A percentile compares a stretch with the other conserved stretches of the same genome.
These are phyloP conservation scores for Itoplectis maculator DNA, from an alignment of 2,888 invertebrate species.

Conservation along the genomic window DNA sequence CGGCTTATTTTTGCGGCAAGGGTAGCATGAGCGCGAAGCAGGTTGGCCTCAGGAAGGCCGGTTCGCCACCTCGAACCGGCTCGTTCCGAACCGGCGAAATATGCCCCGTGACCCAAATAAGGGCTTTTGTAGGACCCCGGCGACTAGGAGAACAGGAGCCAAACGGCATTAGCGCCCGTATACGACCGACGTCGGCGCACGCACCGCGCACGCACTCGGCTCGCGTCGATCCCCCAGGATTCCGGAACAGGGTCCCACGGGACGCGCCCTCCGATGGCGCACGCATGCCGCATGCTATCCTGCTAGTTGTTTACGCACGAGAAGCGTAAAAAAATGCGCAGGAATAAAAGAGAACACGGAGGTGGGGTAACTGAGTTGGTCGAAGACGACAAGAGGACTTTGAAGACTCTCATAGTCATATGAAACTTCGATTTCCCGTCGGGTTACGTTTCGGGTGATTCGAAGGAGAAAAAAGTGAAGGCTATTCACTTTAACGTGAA, in stretches of 20 bases:
- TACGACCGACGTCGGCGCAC: slow-evolving; percentile 63
- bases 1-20: slow-evolving; percentile 83
- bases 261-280: slow-evolving; percentile 43
- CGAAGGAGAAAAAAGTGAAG: background rate
- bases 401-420: background rate
- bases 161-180: slow-evolving; percentile 54
- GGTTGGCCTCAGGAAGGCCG: slow-evolving; percentile 67
- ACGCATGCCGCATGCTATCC: slow-evolving; percentile 77
- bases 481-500: background rate
- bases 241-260: slow-evolving; percentile 70
- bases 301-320: slow-evolving; percentile 84
- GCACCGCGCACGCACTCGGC: slow-evolving; percentile 68
- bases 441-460: background rate
- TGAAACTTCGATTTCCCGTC: too few relatives aligned
- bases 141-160: slow-evolving; percentile 80
- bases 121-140: slow-evolving; percentile 84
- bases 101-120: slow-evolving; percentile 83
- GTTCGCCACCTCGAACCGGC: slow-evolving; percentile 33
- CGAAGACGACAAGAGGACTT: background rate
- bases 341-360: slow-evolving; percentile 45
- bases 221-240: slow-evolving; percentile 70
- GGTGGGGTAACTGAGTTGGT: background rate
- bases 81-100: slow-evolving; percentile 74
- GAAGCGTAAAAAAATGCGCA: slow-evolving; percentile 75
- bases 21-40: slow-evolving; percentile 76